These are phyloP conservation scores for Lasioglossum calceatum DNA, from an alignment of 2,888 invertebrate species.

Conservation along the genomic window DNA sequence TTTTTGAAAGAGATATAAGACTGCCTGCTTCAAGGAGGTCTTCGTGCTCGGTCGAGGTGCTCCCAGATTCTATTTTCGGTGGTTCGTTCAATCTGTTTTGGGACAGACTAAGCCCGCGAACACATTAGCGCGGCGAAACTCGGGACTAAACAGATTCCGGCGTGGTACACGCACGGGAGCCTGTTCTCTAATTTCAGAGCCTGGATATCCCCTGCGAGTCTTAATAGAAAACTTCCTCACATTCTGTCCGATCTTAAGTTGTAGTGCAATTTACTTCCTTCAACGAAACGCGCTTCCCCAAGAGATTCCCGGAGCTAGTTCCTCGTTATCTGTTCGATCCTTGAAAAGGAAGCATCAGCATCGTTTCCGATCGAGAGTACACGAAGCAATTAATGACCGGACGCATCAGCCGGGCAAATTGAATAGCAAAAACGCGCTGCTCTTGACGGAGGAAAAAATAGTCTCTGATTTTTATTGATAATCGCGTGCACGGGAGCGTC, in stretches of 20 bases:
- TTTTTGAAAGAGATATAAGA: background rate
- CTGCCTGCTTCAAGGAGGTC: background rate
- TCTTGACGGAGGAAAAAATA: background rate
- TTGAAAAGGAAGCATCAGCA: background rate
- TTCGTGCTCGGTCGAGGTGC: background rate
- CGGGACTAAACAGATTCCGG: constrained; percentile 3
- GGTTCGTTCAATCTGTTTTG: background rate
- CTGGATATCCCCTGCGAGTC: background rate
- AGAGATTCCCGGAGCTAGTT: background rate
- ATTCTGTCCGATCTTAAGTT: background rate
- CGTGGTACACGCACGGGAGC: background rate
- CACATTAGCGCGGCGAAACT: constrained; percentile 1
- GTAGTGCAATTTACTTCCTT: background rate
- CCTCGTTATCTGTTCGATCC: background rate
- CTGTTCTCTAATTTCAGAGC: background rate
- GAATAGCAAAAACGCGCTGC: background rate
- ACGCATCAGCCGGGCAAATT: background rate
- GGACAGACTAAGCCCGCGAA: background rate
- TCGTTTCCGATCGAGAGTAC: no score
- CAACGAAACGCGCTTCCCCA: background rate
- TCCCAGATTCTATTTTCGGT: constrained; percentile 2
- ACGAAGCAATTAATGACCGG: background rate
- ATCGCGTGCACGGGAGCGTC: background rate
- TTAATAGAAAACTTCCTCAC: background rate
- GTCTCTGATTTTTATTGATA: background rate